Base-by-base conservation (phyloP, 2,113 vertebrate genomes). In the Cathartes aura region DNA sequence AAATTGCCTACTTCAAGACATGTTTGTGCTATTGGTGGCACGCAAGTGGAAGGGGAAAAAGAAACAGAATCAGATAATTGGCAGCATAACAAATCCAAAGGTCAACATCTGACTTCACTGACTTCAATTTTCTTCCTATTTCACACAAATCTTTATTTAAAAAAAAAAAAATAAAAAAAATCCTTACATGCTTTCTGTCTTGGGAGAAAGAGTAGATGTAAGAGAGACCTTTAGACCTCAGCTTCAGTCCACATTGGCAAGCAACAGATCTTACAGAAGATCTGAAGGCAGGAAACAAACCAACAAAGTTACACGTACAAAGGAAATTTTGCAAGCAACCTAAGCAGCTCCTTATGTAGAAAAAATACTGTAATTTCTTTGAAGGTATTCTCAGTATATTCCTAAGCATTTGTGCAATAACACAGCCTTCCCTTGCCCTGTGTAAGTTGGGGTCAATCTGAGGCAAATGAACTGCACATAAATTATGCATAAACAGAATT, bases 81-180 rank as follows among this genome's bases (percentile, higher is more conserved):
- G 89, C 75, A 94, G 50, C 32, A 36, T 45, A 89, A 50, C 36
- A 73, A 90, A 93, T 58, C 45, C 67, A 62, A 87, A 96, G 86
- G 82, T 94, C 89, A 96, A 87, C 67, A 95, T 81, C 86, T 83
- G 75, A 92, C 40, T 91, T 86, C 43, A 36, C 13, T 34, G 48
- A 80, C 48, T 88, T 68, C 29, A 88, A 2, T 0, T 14, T 7
- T 43, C 42, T 79, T 75, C 34, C 6, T 60, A 58, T 48, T 83
- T 62, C 59, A 76, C 15, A 62, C 2, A 53, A 73, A n/a, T 20
- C 5, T 45, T 73, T 32, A 45, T 47, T 75, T 7, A 5, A 55
- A 74, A 58, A 68, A 34, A 71, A 16, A 30, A 48, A 71, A 34
- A 20, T 18, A 22, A 27, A 55, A 66, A 36, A 47, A 12, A 18